Conservation (phyloP, 2,888 invertebrate species). For the Thecocarcelia acutangulata region DNA sequence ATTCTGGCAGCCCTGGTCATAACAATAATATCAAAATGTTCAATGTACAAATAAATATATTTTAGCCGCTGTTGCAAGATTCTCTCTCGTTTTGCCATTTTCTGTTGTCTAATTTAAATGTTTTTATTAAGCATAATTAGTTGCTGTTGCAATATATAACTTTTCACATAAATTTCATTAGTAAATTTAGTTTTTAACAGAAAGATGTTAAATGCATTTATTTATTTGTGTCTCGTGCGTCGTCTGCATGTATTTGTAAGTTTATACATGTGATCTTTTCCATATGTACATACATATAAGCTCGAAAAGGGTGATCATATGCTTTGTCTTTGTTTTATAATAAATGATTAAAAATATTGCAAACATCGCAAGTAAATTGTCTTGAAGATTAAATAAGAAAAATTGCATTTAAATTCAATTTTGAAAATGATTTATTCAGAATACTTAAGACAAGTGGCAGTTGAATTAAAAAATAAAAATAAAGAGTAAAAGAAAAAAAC, state of each 20-base stretch:
- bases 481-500: not conserved
- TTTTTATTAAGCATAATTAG: not conserved
- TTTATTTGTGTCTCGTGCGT: not conserved
- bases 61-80: too few relatives aligned
- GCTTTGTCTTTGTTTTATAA: not conserved
- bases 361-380: conserved; percentile 33
- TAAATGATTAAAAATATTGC: conserved; percentile 20
- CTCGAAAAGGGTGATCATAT: not conserved
- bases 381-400: conserved; percentile 60
- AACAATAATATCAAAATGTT: too few relatives aligned
- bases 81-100: too few relatives aligned
- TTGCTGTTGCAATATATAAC: not conserved
- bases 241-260: not conserved
- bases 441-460: conserved; percentile 67
- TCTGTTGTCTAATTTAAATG: too few relatives aligned
- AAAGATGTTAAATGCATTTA: not conserved
- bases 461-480: conserved; percentile 25
- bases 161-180: too few relatives aligned
- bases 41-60: too few relatives aligned
- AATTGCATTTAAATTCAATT: conserved; percentile 64
- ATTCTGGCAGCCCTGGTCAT: too few relatives aligned
- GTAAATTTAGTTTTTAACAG: too few relatives aligned
- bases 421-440: conserved; percentile 68
- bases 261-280: not conserved
- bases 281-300: not conserved